Evolutionary conservation across 1,140 invertebrate species (phyloP).

Genomic region (Drosophila ercepeae): DNA sequence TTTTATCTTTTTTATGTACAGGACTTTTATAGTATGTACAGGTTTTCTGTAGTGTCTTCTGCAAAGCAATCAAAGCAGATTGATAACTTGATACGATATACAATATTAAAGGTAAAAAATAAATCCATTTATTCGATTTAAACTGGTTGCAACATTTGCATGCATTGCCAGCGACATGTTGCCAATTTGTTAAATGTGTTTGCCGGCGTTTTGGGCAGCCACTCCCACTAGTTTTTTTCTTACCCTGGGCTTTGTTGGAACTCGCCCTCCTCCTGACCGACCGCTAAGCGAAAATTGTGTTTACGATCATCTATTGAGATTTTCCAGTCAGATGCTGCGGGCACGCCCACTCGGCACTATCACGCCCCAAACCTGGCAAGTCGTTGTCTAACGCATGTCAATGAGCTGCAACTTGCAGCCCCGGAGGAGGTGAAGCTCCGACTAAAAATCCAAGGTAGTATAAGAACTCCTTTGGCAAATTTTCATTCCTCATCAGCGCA

Average conservation of each 20-base stretch:
- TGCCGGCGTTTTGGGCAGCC: slow-evolving; percentile 22
- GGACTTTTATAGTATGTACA: no score
- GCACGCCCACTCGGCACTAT: slow-evolving; percentile 38
- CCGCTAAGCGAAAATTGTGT: slow-evolving; percentile 38
- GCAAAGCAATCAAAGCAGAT: neutral
- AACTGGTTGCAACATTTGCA: slow-evolving; percentile 18
- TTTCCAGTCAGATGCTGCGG: slow-evolving; percentile 35
- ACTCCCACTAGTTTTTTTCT: slow-evolving; percentile 11
- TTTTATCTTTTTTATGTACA: no score
- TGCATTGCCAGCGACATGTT: slow-evolving; percentile 28
- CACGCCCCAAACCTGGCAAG: slow-evolving; percentile 25
- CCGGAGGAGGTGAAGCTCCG: neutral
- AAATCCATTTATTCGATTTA: neutral
- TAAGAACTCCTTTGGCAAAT: slow-evolving; percentile 34
- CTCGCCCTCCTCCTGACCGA: slow-evolving; percentile 16
- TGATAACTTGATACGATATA: no score
- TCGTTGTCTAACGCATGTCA: slow-evolving; percentile 78
- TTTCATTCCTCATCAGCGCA: slow-evolving; percentile 35
- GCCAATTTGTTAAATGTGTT: slow-evolving; percentile 29
- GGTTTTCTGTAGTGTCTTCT: no score
- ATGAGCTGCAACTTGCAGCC: slow-evolving; percentile 52
- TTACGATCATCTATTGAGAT: slow-evolving; percentile 53
- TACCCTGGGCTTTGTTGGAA: slow-evolving; percentile 19
- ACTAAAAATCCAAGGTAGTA: neutral
- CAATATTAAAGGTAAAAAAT: neutral